phyloP scores from a whole-genome alignment of 2,888 invertebrate species.

The Sericinus montela region DNA sequence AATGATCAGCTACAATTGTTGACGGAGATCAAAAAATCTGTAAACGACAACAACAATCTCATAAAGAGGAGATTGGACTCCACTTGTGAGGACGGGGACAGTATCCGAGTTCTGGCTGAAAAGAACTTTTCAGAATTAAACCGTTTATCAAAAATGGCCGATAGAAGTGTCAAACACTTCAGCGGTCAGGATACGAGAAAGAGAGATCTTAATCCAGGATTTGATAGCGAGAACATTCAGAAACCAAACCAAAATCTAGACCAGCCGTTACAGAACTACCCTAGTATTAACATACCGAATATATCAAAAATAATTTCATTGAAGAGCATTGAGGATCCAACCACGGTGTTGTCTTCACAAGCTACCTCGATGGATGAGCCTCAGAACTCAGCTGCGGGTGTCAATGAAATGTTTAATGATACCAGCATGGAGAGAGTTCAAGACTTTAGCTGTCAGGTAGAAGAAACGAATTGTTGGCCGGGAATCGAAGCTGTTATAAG shows the following conservation, averaged over 20 bases:
- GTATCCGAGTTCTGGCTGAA: slow-evolving; percentile 60
- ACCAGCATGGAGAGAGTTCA: slow-evolving; percentile 24
- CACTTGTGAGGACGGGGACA: slow-evolving; percentile 41
- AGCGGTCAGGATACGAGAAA: slow-evolving; percentile 56
- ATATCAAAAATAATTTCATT: slow-evolving; percentile 63
- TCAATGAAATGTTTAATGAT: slow-evolving; percentile 35
- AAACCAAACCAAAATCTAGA: slow-evolving; percentile 32
- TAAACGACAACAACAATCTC: slow-evolving; percentile 66
- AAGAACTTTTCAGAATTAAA: slow-evolving; percentile 69
- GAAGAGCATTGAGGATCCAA: slow-evolving; percentile 44
- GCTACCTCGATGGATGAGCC: slow-evolving; percentile 72
- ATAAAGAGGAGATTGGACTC: slow-evolving; percentile 62
- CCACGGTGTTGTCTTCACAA: slow-evolving; percentile 36
- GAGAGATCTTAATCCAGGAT: slow-evolving; percentile 61
- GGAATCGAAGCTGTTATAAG: slow-evolving; percentile 69
- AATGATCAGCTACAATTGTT: slow-evolving; percentile 59
- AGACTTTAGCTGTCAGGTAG: slow-evolving; percentile 48
- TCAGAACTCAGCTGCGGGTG: slow-evolving; percentile 50
- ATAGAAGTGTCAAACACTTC: slow-evolving; percentile 62
- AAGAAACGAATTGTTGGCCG: slow-evolving; percentile 57
- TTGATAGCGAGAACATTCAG: slow-evolving; percentile 64
- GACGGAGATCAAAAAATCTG: slow-evolving; percentile 64
- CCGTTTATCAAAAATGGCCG: slow-evolving; percentile 69
- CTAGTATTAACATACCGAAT: slow-evolving; percentile 61
- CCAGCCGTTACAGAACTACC: slow-evolving; percentile 35